phyloP scores from a whole-genome alignment of 2,888 invertebrate species.

The Mythimna albipuncta region DNA sequence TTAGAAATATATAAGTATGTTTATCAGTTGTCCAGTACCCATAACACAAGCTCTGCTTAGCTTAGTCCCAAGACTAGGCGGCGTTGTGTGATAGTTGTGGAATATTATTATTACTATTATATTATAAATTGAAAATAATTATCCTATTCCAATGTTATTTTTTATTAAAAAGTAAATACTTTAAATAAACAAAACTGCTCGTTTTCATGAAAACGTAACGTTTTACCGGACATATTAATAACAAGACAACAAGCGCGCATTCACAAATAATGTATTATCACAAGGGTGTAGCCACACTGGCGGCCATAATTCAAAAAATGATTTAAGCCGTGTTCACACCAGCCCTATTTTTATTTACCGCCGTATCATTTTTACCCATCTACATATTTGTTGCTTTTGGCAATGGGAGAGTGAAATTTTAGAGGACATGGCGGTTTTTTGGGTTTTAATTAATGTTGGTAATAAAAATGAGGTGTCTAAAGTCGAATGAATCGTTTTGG shows the following conservation, averaged over 20 bases:
- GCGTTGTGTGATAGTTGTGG: too few species aligned
- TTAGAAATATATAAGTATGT: too few species aligned
- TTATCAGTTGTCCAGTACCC: too few species aligned
- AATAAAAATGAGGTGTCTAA: background rate
- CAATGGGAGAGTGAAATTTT: slow-evolving; percentile 33
- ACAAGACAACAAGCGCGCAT: slow-evolving; percentile 39
- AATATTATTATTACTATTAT: too few species aligned
- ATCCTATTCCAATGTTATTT: too few species aligned
- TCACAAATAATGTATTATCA: slow-evolving; percentile 57
- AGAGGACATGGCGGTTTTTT: slow-evolving; percentile 45
- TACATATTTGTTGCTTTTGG: slow-evolving; percentile 77
- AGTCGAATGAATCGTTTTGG: too few species aligned
- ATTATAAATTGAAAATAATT: too few species aligned
- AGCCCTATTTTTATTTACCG: slow-evolving; percentile 81
- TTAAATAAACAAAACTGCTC: background rate
- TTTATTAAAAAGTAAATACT: too few species aligned
- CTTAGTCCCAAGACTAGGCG: too few species aligned
- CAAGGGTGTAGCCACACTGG: slow-evolving; percentile 70
- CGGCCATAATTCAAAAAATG: slow-evolving; percentile 79
- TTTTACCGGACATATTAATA: slow-evolving; percentile 25
- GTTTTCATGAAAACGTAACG: slow-evolving; percentile 18
- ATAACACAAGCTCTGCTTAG: too few species aligned
- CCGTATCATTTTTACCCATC: slow-evolving; percentile 71
- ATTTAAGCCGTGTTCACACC: slow-evolving; percentile 83
- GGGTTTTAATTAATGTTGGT: background rate